These are phyloP conservation scores for Dioctria rufipes DNA, from an alignment of 2,888 invertebrate genomes.

Conservation along the genomic window DNA sequence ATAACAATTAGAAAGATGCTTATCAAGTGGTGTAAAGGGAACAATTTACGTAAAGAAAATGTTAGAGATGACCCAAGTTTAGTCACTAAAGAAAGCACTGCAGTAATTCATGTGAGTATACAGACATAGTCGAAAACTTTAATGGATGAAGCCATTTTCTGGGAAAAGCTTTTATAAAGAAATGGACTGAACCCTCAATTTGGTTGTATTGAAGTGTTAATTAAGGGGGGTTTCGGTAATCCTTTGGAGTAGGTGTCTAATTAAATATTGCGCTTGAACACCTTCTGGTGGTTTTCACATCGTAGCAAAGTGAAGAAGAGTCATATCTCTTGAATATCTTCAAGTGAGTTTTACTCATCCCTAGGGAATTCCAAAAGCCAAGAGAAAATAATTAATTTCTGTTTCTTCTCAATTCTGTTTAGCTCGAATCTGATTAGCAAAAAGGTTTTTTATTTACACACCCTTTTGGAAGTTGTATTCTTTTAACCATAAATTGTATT, in stretches of 20 bases:
- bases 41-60: too few relatives aligned
- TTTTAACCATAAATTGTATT: too few relatives aligned
- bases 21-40: too few relatives aligned
- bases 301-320: slow-evolving; percentile 60
- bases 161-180: background rate
- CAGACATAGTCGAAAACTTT: background rate
- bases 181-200: slow-evolving; percentile 3
- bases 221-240: slow-evolving; percentile 8
- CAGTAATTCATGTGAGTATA: background rate
- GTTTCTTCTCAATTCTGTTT: background rate
- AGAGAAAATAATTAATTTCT: background rate
- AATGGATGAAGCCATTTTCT: background rate
- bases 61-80: too few relatives aligned
- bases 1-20: too few relatives aligned
- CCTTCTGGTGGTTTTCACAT: slow-evolving; percentile 63
- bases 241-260: slow-evolving; percentile 8
- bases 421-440: slow-evolving; percentile 3
- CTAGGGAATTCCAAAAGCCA: background rate
- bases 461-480: too few relatives aligned
- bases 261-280: slow-evolving; percentile 65
- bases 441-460: slow-evolving; percentile 11
- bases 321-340: background rate
- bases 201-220: slow-evolving; percentile 2
- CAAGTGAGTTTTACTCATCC: background rate
- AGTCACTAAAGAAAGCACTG: too few relatives aligned